Base-by-base conservation (phyloP, 2,888 invertebrate genomes). In the Polyommatus icarus region DNA sequence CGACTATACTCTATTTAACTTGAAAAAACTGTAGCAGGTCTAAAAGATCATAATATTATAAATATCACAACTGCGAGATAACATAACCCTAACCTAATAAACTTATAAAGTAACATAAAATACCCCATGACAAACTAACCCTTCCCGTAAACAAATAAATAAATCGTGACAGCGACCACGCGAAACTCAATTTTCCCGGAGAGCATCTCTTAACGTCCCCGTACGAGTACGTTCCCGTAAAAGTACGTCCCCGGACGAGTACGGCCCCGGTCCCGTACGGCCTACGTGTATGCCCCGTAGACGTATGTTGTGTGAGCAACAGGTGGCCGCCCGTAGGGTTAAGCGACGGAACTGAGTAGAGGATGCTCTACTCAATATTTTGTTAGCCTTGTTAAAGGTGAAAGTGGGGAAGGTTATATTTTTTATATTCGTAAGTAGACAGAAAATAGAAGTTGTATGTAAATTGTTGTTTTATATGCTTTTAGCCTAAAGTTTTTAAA, bases 281-380 rank as follows among this genome's bases (percentile, higher is more conserved):
- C 82, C 82, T 83, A 83, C 82, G 81, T 81, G 59, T 79, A 78
- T 80, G 87, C 87, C 86, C 87, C 87, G 87, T 87, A 84, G 85
- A 83, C 80, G 85, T 87, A 85, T 86, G 86, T 87, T 92, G 87
- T 91, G 89, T 84, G 83, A 82, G 88, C 92, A 93, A 93, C 93
- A 93, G 92, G 93, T 94, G 92, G 91, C 84, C 80, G 90, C 91
- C 93, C 92, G 92, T 93, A 92, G 93, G 93, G 93, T 93, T 93
- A 93, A 92, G 86, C 88, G 88, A 83, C 82, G 81, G 83, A 80
- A 82, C 82, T 79, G 85, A 72, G 80, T 79, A 81, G 54, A 81
- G 78, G 81, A 76, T 87, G 87, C 93, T 93, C 90, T 88, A 86
- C 79, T 78, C 79, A 78, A 77, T 76, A 71, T 78, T 40, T 77